A percentile compares a stretch with the other conserved stretches of the same genome.
These are phyloP conservation scores for Shargacucullia verbasci DNA, from an alignment of 2,888 invertebrate species.

Conservation along the genomic window DNA sequence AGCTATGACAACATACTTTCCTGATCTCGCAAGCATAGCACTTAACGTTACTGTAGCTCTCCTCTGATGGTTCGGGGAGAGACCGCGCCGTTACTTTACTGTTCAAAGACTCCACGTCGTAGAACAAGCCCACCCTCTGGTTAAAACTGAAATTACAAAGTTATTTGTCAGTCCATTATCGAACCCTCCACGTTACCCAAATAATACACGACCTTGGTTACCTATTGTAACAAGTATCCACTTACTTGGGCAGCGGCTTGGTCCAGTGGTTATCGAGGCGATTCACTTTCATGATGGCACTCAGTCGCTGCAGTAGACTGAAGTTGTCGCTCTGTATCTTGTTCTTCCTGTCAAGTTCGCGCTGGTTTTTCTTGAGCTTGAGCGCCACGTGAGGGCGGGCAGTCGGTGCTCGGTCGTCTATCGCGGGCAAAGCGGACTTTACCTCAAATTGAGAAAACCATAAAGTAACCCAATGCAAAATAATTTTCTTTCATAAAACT, in stretches of 20 bases:
- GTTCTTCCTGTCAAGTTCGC: slow-evolving; percentile 90
- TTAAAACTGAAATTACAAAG: slow-evolving; percentile 68
- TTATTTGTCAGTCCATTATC: too few relatives aligned
- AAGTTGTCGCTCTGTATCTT: slow-evolving; percentile 92
- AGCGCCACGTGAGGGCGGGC: slow-evolving; percentile 90
- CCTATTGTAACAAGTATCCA: not conserved
- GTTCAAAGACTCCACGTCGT: slow-evolving; percentile 67
- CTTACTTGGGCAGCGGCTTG: slow-evolving; percentile 90
- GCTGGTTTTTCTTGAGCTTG: slow-evolving; percentile 92
- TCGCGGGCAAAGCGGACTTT: slow-evolving; percentile 90
- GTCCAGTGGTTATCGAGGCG: slow-evolving; percentile 92
- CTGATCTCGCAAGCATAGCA: slow-evolving; percentile 81
- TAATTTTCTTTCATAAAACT: too few relatives aligned
- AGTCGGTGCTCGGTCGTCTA: slow-evolving; percentile 91
- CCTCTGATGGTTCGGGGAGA: slow-evolving; percentile 53
- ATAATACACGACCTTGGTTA: too few relatives aligned
- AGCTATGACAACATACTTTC: slow-evolving; percentile 57
- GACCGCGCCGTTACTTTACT: slow-evolving; percentile 69
- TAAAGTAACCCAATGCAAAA: not conserved
- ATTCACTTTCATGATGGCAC: slow-evolving; percentile 90
- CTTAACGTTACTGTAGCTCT: slow-evolving; percentile 67
- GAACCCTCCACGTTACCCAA: too few relatives aligned
- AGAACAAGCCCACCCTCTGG: slow-evolving; percentile 80
- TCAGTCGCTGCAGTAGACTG: slow-evolving; percentile 91
- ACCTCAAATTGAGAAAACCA: slow-evolving; percentile 74